These are phyloP conservation scores for Platycheirus rosarum DNA, from an alignment of 2,888 invertebrate genomes.

Conservation along the genomic window DNA sequence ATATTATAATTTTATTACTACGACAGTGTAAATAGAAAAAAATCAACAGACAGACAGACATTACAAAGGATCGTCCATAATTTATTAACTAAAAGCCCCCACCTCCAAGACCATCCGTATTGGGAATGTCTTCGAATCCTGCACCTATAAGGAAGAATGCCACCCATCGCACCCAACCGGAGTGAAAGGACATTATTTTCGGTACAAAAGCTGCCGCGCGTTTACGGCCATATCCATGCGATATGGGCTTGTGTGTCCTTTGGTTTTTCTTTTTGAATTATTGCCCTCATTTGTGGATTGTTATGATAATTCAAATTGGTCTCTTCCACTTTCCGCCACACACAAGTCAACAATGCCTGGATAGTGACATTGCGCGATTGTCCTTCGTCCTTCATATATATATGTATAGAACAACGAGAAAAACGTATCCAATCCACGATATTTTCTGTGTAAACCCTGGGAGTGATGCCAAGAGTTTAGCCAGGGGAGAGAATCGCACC, in stretches of 20 bases:
- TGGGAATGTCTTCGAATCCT: slow-evolving; percentile 24
- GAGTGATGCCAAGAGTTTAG: slow-evolving; percentile 61
- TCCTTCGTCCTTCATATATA: too few species aligned
- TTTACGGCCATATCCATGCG: slow-evolving; percentile 13
- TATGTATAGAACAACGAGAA: slow-evolving; percentile 18
- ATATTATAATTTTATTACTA: slow-evolving; percentile 74
- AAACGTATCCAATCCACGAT: slow-evolving; percentile 31
- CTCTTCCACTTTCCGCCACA: slow-evolving; percentile 74
- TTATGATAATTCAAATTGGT: slow-evolving; percentile 76
- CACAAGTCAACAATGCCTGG: slow-evolving; percentile 69
- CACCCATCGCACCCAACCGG: not conserved
- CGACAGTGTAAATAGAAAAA: slow-evolving; percentile 4
- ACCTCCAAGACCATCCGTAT: not conserved
- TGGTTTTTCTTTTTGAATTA: slow-evolving; percentile 58
- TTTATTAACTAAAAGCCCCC: slow-evolving; percentile 56
- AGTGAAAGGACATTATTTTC: slow-evolving; percentile 36
- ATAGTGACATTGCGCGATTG: slow-evolving; percentile 73
- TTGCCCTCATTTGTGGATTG: slow-evolving; percentile 74
- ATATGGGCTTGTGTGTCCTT: slow-evolving; percentile 20
- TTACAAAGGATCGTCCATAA: slow-evolving; percentile 69
- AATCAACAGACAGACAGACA: slow-evolving; percentile 23
- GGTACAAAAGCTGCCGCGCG: slow-evolving; percentile 28
- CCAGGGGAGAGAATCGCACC: slow-evolving; percentile 23
- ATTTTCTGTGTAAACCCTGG: slow-evolving; percentile 45
- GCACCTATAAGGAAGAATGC: slow-evolving; percentile 17